Base-by-base conservation (phyloP, 1,140 invertebrate genomes). In the Rhagoletis pomonella region DNA sequence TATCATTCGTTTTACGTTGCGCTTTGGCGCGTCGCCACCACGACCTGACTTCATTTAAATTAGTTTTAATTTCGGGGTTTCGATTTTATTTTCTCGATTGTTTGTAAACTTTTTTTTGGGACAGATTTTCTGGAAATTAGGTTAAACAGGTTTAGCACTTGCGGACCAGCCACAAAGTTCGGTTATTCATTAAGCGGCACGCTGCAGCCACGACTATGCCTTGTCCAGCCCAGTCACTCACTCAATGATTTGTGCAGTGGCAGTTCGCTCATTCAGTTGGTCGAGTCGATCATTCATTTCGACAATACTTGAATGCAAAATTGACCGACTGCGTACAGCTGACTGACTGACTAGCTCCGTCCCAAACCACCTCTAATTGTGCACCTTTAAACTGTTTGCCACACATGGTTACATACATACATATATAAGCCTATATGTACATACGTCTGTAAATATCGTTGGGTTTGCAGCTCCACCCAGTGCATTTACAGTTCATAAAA, bases 231-330 rank as follows among this genome's bases (percentile, higher is more conserved):
- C 69, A 73, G 69, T 73, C 73, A 55, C 47, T 55, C 73, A 81
- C 73, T 55, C 73, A 81, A 55, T 81, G 73, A 81, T 81, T 81
- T 81, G 47, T 19, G 47, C 47, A 29, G 73, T 17, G 39, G 60
- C 17, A 6, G 6, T 59, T 59, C 62, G 47, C 14, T 77, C 69
- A 50, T 10, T 73, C 39, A 47, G 29, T 29, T 29, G 29, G 29
- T 29, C 1, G 29, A n/a, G n/a, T 62, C 60, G 60, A 17, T 81
- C 73, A 81, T 81, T 81, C 73, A 81, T 55, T 81, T 55, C 47
- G 73, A 81, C 73, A 81, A 55, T 81, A 81, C 73, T 81, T 55
- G 47, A 81, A 81, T 81, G 73, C 73, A 81, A 47, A 81, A 81
- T 81, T 81, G 73, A 55, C 73, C 73, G 73, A 81, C 73, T 55